phyloP scores from a whole-genome alignment of 1,140 invertebrate genomes.

The Aphaenogaster floridana region DNA sequence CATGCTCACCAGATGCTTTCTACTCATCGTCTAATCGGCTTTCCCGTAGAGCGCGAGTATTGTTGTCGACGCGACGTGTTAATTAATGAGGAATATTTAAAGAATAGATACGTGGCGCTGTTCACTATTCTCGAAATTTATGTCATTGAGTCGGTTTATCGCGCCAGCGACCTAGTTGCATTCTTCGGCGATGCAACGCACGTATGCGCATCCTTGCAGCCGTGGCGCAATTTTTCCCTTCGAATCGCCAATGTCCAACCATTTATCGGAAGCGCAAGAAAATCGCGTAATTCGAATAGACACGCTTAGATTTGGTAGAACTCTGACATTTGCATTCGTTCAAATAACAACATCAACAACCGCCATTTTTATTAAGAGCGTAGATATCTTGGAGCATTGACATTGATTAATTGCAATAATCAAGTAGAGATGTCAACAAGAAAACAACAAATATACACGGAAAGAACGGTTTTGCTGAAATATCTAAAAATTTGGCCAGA shows the following conservation, averaged over 20 bases:
- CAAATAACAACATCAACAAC: not conserved
- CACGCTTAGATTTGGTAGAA: not conserved
- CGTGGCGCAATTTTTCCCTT: slow-evolving; percentile 8
- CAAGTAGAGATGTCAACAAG: not conserved
- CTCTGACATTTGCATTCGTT: not conserved
- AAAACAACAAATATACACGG: not conserved
- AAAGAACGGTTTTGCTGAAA: too few species aligned
- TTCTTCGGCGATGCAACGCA: slow-evolving; percentile 21
- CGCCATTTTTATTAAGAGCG: not conserved
- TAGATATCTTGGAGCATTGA: not conserved
- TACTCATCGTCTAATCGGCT: not conserved
- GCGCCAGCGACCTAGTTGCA: not conserved
- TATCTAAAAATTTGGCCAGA: too few species aligned
- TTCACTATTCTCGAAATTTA: slow-evolving; percentile 16
- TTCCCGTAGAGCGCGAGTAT: not conserved
- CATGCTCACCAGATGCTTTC: not conserved
- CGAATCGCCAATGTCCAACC: not conserved
- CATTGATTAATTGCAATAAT: not conserved
- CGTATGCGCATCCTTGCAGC: slow-evolving; percentile 21
- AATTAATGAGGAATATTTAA: slow-evolving; percentile 52
- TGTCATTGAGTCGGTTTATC: slow-evolving; percentile 13
- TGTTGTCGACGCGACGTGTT: not conserved
- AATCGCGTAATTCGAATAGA: not conserved
- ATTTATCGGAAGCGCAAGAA: slow-evolving; percentile 47
- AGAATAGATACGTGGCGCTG: not conserved